phyloP scores from a whole-genome alignment of 2,797 vertebrate genomes.

The Sebastes miniatus region DNA sequence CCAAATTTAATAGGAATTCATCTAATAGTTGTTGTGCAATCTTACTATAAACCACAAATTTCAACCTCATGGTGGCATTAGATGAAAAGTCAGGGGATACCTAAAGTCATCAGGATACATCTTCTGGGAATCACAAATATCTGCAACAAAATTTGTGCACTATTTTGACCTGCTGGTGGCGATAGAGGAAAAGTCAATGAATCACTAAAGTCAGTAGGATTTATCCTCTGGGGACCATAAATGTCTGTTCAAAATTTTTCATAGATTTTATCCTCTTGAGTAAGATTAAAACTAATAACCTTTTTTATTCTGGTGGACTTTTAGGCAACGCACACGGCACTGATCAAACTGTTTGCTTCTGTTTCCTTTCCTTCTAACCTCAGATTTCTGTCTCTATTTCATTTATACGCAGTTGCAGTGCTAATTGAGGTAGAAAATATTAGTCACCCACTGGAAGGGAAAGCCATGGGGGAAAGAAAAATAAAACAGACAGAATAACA shows the following conservation, averaged over 20 bases:
- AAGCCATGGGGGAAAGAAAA: constrained; percentile 56
- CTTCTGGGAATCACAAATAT: not conserved
- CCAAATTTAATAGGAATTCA: not conserved
- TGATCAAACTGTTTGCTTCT: constrained; percentile 24
- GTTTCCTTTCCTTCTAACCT: constrained; percentile 8
- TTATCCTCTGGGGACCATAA: not conserved
- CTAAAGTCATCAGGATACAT: not conserved
- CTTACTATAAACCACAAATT: not conserved
- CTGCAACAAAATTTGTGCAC: not conserved
- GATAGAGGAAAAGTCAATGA: not conserved
- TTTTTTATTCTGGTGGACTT: constrained; percentile 7
- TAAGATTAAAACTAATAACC: not conserved
- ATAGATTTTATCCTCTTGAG: not conserved
- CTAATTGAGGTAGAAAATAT: constrained; percentile 76
- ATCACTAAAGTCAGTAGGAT: not conserved
- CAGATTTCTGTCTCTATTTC: constrained; percentile 22
- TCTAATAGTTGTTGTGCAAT: not conserved
- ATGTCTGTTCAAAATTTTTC: not conserved
- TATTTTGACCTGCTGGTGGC: not conserved
- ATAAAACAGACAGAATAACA: constrained; percentile 49
- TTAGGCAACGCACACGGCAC: constrained; percentile 45
- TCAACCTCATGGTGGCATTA: not conserved
- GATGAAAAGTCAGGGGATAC: not conserved
- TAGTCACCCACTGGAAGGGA: constrained; percentile 73
- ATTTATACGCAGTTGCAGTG: constrained; percentile 9